A percentile compares a stretch with the other conserved stretches of the same genome.
phyloP scores from a whole-genome alignment of 2,113 vertebrate genomes.

The Apaloderma vittatum region DNA sequence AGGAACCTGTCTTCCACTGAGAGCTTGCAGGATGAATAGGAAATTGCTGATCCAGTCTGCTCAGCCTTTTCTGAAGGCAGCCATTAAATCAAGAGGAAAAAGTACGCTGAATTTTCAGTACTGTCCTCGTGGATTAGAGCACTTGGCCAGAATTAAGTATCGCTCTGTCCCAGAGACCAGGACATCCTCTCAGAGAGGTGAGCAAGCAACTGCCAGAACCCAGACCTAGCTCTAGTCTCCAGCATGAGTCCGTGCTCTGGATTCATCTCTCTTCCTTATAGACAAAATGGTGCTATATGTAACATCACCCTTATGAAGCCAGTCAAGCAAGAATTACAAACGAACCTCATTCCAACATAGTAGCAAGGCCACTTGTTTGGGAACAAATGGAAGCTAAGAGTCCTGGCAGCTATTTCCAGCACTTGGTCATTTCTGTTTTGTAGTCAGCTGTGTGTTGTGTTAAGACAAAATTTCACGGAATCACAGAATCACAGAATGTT shows the following conservation, averaged over 20 bases:
- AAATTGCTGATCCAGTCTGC: not conserved
- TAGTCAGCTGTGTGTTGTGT: accelerated
- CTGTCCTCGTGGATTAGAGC: not conserved
- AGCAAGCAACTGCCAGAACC: not conserved
- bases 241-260: accelerated
- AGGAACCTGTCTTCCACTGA: not conserved
- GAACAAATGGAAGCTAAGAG: not conserved
- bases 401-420: not conserved
- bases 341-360: accelerated
- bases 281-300: accelerated
- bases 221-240: not conserved
- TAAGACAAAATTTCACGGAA: not conserved
- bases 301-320: not conserved
- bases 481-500: too few relatives aligned
- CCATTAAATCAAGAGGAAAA: not conserved
- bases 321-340: not conserved
- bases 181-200: not conserved
- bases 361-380: not conserved
- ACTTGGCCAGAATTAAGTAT: not conserved
- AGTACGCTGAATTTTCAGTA: not conserved
- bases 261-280: not conserved
- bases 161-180: not conserved
- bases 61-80: not conserved
- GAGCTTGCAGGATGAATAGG: not conserved
- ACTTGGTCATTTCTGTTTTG: not conserved